These are phyloP conservation scores for Colinus virginianus DNA, from an alignment of 2,113 vertebrate species.

Conservation along the genomic window DNA sequence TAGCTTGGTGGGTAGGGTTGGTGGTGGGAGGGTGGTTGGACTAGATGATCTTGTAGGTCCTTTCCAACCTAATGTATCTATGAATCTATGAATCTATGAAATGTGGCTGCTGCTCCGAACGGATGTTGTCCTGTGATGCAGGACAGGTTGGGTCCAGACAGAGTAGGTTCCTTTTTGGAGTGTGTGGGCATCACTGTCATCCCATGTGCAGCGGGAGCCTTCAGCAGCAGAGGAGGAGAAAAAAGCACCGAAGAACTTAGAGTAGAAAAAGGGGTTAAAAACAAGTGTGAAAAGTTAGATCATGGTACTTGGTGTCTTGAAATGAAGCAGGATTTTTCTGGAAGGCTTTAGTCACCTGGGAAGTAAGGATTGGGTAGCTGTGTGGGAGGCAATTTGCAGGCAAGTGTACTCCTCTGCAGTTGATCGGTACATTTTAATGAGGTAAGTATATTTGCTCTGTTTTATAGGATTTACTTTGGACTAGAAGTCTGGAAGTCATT, in stretches of 20 bases:
- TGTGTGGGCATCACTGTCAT: neutral
- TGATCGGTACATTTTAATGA: conserved; percentile 72
- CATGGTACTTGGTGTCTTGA: conserved; percentile 20
- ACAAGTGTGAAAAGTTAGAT: conserved; percentile 41
- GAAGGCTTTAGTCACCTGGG: conserved; percentile 72
- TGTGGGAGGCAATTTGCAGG: conserved; percentile 74
- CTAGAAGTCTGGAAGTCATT: conserved; percentile 34
- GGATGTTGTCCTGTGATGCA: neutral
- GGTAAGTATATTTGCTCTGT: conserved; percentile 43
- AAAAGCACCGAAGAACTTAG: neutral
- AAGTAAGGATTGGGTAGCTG: conserved; percentile 58
- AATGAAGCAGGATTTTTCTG: conserved; percentile 68
- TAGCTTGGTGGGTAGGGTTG: no score
- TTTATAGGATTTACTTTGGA: conserved; percentile 60
- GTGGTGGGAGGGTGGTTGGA: no score
- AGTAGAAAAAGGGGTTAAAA: neutral
- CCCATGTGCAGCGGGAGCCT: neutral
- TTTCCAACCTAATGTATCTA: no score
- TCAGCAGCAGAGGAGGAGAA: neutral
- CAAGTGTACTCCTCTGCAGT: conserved; percentile 73
- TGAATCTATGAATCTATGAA: no score
- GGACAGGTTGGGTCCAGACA: neutral
- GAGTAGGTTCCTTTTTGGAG: accelerated
- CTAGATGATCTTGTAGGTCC: no score
- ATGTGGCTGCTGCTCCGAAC: neutral